Evolutionary conservation across 1,140 invertebrate genomes (phyloP).

Genomic region (Euura saliciscinereae): DNA sequence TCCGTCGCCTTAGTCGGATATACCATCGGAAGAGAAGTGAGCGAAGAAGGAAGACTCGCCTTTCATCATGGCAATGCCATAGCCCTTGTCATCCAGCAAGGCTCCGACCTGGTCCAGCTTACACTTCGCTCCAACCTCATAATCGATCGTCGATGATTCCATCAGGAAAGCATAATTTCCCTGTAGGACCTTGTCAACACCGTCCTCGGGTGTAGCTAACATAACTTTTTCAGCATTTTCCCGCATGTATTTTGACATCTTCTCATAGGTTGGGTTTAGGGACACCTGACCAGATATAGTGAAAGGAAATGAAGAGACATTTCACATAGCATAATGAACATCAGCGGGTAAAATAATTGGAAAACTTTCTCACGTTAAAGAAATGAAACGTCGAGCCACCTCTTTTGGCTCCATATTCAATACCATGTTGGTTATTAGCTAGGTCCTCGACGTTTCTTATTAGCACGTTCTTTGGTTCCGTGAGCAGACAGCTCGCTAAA

Average conservation of each 20-base stretch:
- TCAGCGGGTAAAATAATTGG: neutral
- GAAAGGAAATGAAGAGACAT: neutral
- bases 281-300: constrained; percentile 57
- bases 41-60: constrained; percentile 54
- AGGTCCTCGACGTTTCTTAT: constrained; percentile 87
- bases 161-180: constrained; percentile 83
- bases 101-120: constrained; percentile 80
- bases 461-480: constrained; percentile 80
- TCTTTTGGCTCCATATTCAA: constrained; percentile 85
- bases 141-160: constrained; percentile 89
- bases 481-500: constrained; percentile 92
- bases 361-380: constrained; percentile 72
- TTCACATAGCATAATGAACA: neutral
- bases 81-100: constrained; percentile 83
- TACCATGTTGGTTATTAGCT: constrained; percentile 71
- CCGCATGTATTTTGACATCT: constrained; percentile 84
- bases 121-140: constrained; percentile 81
- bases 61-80: constrained; percentile 87
- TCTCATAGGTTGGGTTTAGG: constrained; percentile 73
- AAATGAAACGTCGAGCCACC: constrained; percentile 84
- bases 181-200: constrained; percentile 67
- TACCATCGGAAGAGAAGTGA: neutral
- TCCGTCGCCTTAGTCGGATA: no score
- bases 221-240: constrained; percentile 69
- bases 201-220: constrained; percentile 73